Conservation (phyloP, 2,888 invertebrate genomes). For the Idaea dimidiata region DNA sequence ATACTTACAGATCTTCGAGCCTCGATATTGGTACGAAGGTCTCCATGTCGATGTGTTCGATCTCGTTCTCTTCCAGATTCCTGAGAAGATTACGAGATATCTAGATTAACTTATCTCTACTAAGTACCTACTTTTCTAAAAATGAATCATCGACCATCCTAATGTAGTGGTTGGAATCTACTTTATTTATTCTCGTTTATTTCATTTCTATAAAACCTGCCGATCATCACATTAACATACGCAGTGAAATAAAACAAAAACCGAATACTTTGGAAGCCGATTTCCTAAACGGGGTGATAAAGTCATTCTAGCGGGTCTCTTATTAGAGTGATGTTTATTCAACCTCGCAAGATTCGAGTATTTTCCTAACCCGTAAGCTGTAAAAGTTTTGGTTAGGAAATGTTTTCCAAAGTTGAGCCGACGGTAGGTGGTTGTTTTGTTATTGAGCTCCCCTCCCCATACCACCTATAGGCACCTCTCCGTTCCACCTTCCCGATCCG, state of each 20-base stretch:
- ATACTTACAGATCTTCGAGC: conserved; percentile 92
- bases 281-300: not conserved
- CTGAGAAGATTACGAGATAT: conserved; percentile 74
- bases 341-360: not conserved
- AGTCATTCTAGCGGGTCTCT: not conserved
- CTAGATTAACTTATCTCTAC: not conserved
- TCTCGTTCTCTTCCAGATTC: conserved; percentile 92
- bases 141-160: no score
- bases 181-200: no score
- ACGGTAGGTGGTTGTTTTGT: not conserved
- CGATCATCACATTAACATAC: no score
- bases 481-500: not conserved
- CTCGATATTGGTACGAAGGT: conserved; percentile 89
- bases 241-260: no score
- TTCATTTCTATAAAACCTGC: no score
- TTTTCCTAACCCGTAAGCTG: not conserved
- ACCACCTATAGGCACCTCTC: not conserved
- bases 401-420: not conserved
- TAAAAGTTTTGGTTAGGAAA: not conserved
- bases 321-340: not conserved
- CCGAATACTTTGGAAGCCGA: no score
- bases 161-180: no score
- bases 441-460: not conserved
- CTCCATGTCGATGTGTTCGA: conserved; percentile 90
- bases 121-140: no score